These are phyloP conservation scores for Gymnothorax reevesii DNA, from an alignment of 2,797 vertebrate species.

Conservation along the genomic window DNA sequence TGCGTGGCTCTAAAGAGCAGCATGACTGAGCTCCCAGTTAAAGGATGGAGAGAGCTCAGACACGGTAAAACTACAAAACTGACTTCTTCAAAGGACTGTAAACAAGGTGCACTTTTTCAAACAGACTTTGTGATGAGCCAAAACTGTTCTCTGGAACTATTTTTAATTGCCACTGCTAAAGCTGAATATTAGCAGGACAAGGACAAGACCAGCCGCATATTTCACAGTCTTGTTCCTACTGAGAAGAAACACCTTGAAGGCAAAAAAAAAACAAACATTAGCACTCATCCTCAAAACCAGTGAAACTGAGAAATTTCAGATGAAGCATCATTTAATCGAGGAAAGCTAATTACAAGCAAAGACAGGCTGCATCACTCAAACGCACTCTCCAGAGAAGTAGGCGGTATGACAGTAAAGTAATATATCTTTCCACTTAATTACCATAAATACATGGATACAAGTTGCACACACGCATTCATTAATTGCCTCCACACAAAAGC, in stretches of 20 bases:
- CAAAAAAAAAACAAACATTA: conserved; percentile 15
- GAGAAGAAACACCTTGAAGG: conserved; percentile 23
- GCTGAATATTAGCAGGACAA: conserved; percentile 2
- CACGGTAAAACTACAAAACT: neutral
- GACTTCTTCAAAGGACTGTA: conserved; percentile 2
- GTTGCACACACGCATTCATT: neutral
- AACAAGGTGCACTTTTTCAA: conserved; percentile 20
- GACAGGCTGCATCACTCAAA: neutral
- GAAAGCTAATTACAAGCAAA: neutral
- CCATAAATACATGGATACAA: neutral
- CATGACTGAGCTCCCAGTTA: conserved; percentile 42
- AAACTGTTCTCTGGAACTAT: conserved; percentile 3
- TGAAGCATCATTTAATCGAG: conserved; percentile 10
- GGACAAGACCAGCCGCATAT: conserved; percentile 8
- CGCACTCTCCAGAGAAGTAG: neutral
- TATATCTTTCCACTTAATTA: neutral
- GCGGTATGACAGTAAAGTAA: neutral
- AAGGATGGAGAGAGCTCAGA: conserved; percentile 30
- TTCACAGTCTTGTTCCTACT: conserved; percentile 7
- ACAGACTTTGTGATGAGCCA: conserved; percentile 19
- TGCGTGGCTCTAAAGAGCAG: conserved; percentile 29
- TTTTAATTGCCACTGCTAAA: conserved; percentile 13
- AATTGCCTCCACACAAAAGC: neutral
- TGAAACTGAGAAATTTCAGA: conserved; percentile 4
- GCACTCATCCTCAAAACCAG: neutral